Base-by-base conservation (phyloP, 2,888 invertebrate species). In the Erebia epiphron region DNA sequence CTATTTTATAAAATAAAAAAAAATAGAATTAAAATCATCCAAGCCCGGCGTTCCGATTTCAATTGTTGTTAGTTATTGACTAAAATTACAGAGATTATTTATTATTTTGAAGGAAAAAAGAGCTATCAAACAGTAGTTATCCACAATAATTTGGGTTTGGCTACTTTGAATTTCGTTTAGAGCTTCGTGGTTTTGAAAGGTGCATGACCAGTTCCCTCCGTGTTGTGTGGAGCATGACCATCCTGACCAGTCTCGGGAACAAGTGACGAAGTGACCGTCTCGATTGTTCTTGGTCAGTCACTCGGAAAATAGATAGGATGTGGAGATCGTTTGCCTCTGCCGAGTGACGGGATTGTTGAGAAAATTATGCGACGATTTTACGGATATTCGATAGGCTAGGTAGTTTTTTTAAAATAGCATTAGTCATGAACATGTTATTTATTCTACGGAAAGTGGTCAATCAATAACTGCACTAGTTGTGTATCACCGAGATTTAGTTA, bases 291-390 rank as follows among this genome's bases (percentile, higher is more conserved):
- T 65, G 75, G 57, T 61, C 68, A 68, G 71, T 79, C 75, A 70
- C 49, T 62, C 71, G 77, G 75, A 75, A 79, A 76, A 76, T 77
- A 65, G 68, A 73, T 70, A 73, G 78, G 78, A 79, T 76, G 72
- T 70, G 69, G 70, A 75, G 72, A 69, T 73, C 73, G 67, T 68
- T 79, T 63, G 63, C 58, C 63, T 66, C 65, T 52, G 46, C 63
- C 14, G 49, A 52, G 13, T 18, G 41, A 18, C 41, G 64, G 41
- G 41, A 26, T 52, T 50, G 21, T 61, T 62, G 62, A 62, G 62
- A 46, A 62, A 61, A 46, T 49, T 14, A 21, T 21, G 8, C 49
- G 21, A 14, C 21, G 21, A 62, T 62, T 62, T 62, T 14, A 49
- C 62, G 49, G 62, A 49, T 9, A 3, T 49, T 49, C 2, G 62